Evolutionary conservation across 2,888 invertebrate species (phyloP), one percentile per base, ranked within the genome.

Genomic region (Aleiodes alternator): DNA sequence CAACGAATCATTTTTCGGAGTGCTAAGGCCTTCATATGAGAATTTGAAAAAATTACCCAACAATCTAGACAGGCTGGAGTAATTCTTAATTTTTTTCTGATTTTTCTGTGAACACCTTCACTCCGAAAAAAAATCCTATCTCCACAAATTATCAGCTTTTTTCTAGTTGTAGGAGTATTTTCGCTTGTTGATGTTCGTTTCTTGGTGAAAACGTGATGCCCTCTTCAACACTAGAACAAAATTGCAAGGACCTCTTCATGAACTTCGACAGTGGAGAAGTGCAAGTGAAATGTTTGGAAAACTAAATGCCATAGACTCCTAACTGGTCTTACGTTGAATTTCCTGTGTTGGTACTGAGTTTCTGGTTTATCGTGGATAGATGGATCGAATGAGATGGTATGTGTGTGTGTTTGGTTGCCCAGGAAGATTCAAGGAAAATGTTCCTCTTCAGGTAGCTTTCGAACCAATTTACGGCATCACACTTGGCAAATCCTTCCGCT

Each of bases 161-260:
- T 23, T 23, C 23, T 23, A 23, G 23, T 23, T 23, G 23, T 2
- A 23, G 23, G 23, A 23, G 23, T 23, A 23, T 23, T 23, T 23
- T 23, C 23, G 23, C 23, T 23, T 23, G 23, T 23, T 23, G 23
- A 23, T 79, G 80, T 78, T 80, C 80, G 80, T 82, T 81, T 81
- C 81, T 77, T 71, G 76, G 80, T 78, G 77, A 77, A 78, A 82
- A 79, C 80, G 78, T 79, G 70, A 78, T 76, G 64, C 78, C 78
- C 76, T 79, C 76, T 77, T 74, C 79, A 77, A 48, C 9, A 48
- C 73, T 51, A 56, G 51, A 61, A 51, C 31, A 29, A 11, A 48
- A 8, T 7, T 51, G n/a, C 50, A 64, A 50, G 38, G 29, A 43
- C 43, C n/a, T 31, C 14, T n/a, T 48, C 43, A 38, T 7, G 50